Conservation (phyloP, 2,113 vertebrate genomes). For the Leucopternis melanops region DNA sequence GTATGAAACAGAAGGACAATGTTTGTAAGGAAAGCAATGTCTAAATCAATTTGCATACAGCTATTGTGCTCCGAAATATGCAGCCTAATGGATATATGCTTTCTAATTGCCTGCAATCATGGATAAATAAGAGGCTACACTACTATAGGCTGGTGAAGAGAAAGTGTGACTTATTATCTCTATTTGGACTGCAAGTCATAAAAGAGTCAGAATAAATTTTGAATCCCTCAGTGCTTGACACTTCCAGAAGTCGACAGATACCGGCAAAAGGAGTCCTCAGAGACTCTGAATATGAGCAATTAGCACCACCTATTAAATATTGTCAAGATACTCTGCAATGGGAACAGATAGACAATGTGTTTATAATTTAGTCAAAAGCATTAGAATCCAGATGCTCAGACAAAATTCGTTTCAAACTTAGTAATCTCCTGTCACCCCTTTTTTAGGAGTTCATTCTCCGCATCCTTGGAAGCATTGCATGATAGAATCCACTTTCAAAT, state of each 20-base stretch:
- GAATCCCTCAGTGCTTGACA: neutral
- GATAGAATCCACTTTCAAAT: neutral
- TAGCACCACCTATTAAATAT: neutral
- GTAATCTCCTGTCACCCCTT: neutral
- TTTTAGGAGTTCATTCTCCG: neutral
- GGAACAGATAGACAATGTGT: neutral
- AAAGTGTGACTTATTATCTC: neutral
- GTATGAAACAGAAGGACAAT: neutral
- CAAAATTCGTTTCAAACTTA: neutral
- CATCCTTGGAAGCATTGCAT: neutral
- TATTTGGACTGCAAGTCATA: neutral
- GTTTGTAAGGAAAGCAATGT: neutral
- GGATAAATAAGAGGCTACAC: neutral
- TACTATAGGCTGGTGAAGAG: neutral
- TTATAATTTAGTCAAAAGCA: neutral
- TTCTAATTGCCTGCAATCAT: neutral
- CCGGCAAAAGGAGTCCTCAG: neutral
- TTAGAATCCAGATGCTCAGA: neutral
- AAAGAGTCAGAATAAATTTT: slow-evolving; percentile 6
- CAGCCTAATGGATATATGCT: neutral
- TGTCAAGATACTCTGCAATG: neutral
- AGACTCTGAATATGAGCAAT: neutral
- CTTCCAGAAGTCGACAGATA: neutral
- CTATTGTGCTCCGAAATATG: neutral
- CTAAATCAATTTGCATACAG: neutral